Evolutionary conservation across 2,888 invertebrate genomes (phyloP).

Genomic region (Clanis bilineata): DNA sequence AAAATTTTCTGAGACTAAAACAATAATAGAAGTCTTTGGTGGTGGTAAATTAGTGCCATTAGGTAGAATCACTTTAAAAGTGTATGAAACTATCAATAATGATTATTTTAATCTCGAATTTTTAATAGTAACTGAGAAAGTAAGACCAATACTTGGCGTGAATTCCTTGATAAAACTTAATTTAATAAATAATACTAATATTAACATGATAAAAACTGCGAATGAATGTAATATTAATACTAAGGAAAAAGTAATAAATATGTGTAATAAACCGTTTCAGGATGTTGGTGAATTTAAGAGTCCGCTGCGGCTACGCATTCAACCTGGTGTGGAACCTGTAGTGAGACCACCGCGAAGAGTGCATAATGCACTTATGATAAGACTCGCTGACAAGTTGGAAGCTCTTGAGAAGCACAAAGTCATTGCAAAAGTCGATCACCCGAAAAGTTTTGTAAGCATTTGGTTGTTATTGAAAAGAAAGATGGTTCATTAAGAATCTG

Average conservation of each 20-base stretch:
- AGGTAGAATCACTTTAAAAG: neutral
- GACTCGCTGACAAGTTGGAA: neutral
- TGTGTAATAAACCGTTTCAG: neutral
- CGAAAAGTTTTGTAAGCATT: neutral
- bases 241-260: neutral
- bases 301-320: neutral
- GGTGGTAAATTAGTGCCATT: neutral
- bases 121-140: neutral
- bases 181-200: neutral
- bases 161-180: neutral
- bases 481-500: neutral
- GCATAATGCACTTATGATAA: neutral
- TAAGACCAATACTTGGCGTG: neutral
- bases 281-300: neutral
- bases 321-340: neutral
- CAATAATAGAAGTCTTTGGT: neutral
- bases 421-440: neutral
- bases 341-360: neutral
- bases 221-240: neutral
- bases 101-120: neutral
- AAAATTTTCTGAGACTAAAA: neutral
- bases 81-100: neutral
- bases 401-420: neutral
- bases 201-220: too few relatives aligned
- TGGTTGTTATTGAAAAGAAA: neutral